Evolutionary conservation across 2,888 invertebrate species (phyloP), one percentile per base, ranked within the genome.

Genomic region (Phytoseiulus persimilis): DNA sequence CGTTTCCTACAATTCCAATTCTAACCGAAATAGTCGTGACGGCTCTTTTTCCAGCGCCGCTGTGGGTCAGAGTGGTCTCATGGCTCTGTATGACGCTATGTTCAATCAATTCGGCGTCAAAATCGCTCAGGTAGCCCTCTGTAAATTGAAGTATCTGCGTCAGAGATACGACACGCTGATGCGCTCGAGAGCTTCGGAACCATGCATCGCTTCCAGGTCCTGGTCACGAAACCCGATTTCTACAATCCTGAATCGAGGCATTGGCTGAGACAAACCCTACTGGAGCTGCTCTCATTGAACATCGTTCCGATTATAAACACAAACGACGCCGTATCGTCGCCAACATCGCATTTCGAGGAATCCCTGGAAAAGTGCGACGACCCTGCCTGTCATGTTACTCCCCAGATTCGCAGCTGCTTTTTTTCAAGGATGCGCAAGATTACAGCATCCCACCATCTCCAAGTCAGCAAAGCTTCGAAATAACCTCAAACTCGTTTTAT

Each of bases 51-150:
- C 32, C 84, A 98, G 99, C 1, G 99, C 99, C 0, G 99, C 99
- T 0, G 98, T 98, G 0, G 99, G 99, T 1, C 99, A 99, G 93
- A 98, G 98, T 0, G 99, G 99, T 90, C 95, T 99, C 28, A 99
- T 99, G 99, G 97, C 98, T 0, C 94, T 99, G 91, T 99, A 99
- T 93, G 99, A 99, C 92, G 98, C 98, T 89, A 98, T 99, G 97
- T 99, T 99, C 93, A 96, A 97, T 11, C 99, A 99, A 93, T 99
- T 99, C 93, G 99, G 99, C 90, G 97, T 99, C 83, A 97, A 98
- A 94, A 96, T 98, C 91, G 99, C 99, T 31, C 99, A 99, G 95
- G 96, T 96, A 93, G 1, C 28, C 1, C 5, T 14, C 14, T 23
- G 5, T 18, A 23, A 6, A 11, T 65, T 18, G 65, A 46, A 46